Conservation (phyloP, 1,140 invertebrate species). For the Eurosta solidaginis region DNA sequence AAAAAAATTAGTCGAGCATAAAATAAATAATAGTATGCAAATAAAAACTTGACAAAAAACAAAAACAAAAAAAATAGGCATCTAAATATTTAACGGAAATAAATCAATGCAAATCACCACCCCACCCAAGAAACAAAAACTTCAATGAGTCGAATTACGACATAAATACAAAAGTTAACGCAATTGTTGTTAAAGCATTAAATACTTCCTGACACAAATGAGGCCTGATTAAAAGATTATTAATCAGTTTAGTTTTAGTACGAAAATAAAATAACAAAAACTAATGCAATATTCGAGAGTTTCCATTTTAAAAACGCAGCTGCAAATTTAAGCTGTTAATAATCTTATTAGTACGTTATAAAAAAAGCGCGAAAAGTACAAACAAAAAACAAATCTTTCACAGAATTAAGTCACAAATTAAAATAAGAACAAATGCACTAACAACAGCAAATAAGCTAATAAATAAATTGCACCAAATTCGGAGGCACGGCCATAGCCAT, state of each 20-base stretch:
- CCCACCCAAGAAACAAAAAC: no score
- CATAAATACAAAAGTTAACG: neutral
- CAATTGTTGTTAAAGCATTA: neutral
- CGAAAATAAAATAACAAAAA: neutral
- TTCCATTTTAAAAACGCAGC: neutral
- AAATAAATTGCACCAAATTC: neutral
- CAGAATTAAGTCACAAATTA: conserved; percentile 17
- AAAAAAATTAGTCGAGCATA: no score
- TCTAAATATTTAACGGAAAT: neutral
- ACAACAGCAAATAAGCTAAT: neutral
- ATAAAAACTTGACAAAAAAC: neutral
- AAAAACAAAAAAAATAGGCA: neutral
- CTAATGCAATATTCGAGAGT: neutral
- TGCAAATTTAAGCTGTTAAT: neutral
- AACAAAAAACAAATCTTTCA: neutral
- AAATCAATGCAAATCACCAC: no score
- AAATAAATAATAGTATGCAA: neutral
- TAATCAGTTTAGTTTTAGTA: neutral
- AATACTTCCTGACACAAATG: conserved; percentile 10
- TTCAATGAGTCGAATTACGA: neutral
- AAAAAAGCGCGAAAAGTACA: neutral
- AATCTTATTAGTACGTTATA: neutral
- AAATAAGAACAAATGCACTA: neutral
- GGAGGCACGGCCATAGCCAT: neutral
- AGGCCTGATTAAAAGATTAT: neutral